Evolutionary conservation across 1,140 invertebrate species (phyloP).

Genomic region (Lucilia cuprina): DNA sequence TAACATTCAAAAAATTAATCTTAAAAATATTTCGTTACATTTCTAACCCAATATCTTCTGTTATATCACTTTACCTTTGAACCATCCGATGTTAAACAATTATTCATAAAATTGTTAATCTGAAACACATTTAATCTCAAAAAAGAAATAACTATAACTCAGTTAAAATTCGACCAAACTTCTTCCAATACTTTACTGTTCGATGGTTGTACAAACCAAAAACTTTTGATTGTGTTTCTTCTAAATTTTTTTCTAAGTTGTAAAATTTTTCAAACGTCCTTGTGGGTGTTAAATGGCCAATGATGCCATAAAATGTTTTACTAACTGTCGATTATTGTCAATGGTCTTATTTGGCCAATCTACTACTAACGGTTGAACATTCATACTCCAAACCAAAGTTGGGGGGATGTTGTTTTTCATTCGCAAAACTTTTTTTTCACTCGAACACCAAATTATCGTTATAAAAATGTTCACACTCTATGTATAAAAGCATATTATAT

Average conservation of each 20-base stretch:
- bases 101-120: too few species aligned
- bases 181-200: not conserved
- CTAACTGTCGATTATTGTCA: slow-evolving; percentile 32
- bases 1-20: too few species aligned
- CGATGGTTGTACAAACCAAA: not conserved
- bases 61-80: too few species aligned
- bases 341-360: not conserved
- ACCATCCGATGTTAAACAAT: too few species aligned
- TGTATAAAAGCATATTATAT: not conserved
- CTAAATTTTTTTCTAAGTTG: not conserved
- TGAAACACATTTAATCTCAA: too few species aligned
- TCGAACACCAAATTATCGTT: not conserved
- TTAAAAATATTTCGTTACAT: too few species aligned
- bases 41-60: too few species aligned
- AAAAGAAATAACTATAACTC: too few species aligned
- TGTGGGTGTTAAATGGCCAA: slow-evolving; percentile 39
- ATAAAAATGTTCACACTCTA: too few species aligned
- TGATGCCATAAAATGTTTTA: slow-evolving; percentile 42
- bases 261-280: slow-evolving; percentile 15
- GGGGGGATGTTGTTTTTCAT: not conserved
- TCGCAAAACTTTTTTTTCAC: not conserved
- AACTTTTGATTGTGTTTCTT: not conserved
- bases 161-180: not conserved
- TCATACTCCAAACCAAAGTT: not conserved
- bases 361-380: not conserved